Evolutionary conservation across 2,888 invertebrate genomes (phyloP).

Genomic region (Heliconius cydno): DNA sequence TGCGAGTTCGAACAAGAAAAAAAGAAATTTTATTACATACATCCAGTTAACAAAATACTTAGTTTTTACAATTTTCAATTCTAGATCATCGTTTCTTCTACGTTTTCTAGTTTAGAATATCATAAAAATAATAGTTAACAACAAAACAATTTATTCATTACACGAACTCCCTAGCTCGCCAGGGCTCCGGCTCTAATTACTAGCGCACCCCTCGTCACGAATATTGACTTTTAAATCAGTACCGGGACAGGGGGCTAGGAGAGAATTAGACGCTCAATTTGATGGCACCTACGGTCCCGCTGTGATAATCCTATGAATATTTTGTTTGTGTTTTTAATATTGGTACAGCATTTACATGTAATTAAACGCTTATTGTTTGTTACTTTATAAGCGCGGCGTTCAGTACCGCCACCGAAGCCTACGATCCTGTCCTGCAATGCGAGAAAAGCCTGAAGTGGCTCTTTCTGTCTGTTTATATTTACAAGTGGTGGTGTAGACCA

Average conservation of each 20-base stretch:
- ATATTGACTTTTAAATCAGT: constrained; percentile 55
- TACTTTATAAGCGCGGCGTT: too few relatives aligned
- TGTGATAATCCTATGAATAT: constrained; percentile 35
- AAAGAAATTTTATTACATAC: too few relatives aligned
- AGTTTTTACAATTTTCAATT: too few relatives aligned
- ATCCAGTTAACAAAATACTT: too few relatives aligned
- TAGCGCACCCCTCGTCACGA: constrained; percentile 32
- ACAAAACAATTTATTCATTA: constrained; percentile 41
- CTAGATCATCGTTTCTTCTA: too few relatives aligned
- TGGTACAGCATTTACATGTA: not conserved
- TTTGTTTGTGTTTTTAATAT: constrained; percentile 12
- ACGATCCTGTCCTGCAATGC: too few relatives aligned
- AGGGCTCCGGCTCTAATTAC: constrained; percentile 25
- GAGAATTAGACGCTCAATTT: constrained; percentile 55
- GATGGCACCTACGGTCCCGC: constrained; percentile 24
- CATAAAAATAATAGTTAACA: constrained; percentile 26
- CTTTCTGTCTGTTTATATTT: not conserved
- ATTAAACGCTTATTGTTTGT: not conserved
- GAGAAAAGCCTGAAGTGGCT: not conserved
- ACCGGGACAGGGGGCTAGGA: constrained; percentile 43
- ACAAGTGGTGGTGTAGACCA: not conserved
- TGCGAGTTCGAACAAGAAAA: too few relatives aligned
- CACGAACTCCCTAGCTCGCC: constrained; percentile 17
- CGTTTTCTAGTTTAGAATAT: not conserved
- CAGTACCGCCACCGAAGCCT: too few relatives aligned